Evolutionary conservation across 2,113 vertebrate species (phyloP).

Genomic region (Oceanites oceanicus): DNA sequence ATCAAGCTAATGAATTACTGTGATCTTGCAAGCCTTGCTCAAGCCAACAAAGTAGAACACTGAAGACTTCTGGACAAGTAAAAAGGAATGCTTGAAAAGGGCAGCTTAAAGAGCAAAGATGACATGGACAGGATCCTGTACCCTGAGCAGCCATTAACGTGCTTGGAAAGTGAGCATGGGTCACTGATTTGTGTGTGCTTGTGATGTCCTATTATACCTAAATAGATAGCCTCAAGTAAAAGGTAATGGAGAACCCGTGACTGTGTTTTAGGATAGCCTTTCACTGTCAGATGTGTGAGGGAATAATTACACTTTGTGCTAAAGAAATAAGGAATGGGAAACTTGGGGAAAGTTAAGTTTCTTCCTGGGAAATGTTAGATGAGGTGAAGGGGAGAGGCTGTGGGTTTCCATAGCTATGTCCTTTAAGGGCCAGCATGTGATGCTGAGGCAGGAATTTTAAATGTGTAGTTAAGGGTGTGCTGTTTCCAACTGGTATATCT

Average conservation of each 20-base stretch:
- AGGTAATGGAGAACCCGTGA: not conserved
- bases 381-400: not conserved
- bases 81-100: not conserved
- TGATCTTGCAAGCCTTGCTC: not conserved
- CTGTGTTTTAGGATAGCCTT: not conserved
- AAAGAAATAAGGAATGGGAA: not conserved
- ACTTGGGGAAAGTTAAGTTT: not conserved
- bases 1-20: not conserved
- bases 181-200: not conserved
- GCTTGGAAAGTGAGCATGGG: not conserved
- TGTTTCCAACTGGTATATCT: not conserved
- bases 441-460: not conserved
- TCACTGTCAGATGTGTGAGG: not conserved
- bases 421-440: not conserved
- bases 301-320: not conserved
- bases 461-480: not conserved
- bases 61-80: not conserved
- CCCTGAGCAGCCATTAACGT: no score
- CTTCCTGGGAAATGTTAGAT: not conserved
- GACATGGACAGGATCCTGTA: not conserved
- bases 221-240: not conserved
- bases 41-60: not conserved
- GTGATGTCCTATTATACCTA: not conserved
- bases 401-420: not conserved
- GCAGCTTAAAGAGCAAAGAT: not conserved